phyloP scores from a whole-genome alignment of 2,888 invertebrate species.

The Noctua pronuba region DNA sequence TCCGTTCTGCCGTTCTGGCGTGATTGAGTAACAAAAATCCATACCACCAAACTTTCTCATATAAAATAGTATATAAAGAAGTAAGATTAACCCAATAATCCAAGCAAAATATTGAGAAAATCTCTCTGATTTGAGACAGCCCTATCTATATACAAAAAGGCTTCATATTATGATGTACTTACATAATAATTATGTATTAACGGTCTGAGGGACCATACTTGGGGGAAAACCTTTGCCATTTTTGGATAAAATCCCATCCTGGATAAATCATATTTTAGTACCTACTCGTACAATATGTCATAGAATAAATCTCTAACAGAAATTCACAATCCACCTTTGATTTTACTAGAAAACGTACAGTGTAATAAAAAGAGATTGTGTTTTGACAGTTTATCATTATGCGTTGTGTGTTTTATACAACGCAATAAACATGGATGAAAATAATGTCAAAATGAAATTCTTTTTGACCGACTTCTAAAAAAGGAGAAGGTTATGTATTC shows the following conservation, averaged over 20 bases:
- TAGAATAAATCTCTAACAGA: not conserved
- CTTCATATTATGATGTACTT: not conserved
- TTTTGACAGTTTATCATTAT: not conserved
- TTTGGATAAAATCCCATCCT: not conserved
- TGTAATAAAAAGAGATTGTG: not conserved
- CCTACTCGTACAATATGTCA: too few species aligned
- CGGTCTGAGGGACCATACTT: not conserved
- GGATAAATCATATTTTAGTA: conserved; percentile 20
- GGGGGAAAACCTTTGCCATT: not conserved
- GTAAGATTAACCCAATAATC: conserved; percentile 3
- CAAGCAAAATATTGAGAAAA: conserved; percentile 1
- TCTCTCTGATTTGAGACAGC: not conserved
- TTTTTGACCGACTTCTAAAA: not conserved
- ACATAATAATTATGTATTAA: conserved; percentile 21
- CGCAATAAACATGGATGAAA: not conserved
- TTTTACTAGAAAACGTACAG: not conserved
- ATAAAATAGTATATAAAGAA: not conserved
- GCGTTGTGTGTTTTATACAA: not conserved
- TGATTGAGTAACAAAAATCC: not conserved
- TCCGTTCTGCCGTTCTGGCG: not conserved
- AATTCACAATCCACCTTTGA: not conserved
- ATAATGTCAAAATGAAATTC: not conserved
- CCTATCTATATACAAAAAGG: conserved; percentile 12
- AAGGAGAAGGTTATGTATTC: too few species aligned
- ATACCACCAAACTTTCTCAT: not conserved